phyloP scores from a whole-genome alignment of 1,140 invertebrate genomes.

The Aphelinus certus region DNA sequence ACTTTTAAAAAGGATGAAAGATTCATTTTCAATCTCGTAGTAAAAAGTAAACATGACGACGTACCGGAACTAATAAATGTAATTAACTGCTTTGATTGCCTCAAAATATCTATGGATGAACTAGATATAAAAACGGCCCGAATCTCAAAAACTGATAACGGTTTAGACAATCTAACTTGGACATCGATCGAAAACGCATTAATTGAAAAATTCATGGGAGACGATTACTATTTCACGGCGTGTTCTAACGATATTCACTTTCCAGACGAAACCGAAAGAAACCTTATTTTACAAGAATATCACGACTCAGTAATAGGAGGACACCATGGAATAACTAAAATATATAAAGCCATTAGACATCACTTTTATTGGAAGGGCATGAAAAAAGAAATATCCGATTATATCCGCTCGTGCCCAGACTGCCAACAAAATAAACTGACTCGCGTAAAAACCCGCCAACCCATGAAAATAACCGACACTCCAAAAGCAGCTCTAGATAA shows the following conservation, averaged over 20 bases:
- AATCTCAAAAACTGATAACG: neutral
- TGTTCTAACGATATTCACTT: conserved; percentile 31
- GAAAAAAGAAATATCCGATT: conserved; percentile 54
- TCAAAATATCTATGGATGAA: neutral
- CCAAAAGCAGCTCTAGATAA: conserved; percentile 40
- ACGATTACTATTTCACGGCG: conserved; percentile 29
- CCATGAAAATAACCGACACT: conserved; percentile 43
- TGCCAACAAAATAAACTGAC: conserved; percentile 48
- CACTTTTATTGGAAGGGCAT: conserved; percentile 56
- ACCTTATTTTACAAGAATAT: conserved; percentile 52
- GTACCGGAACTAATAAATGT: too few relatives aligned
- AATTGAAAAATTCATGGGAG: conserved; percentile 18
- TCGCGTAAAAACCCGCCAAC: conserved; percentile 33
- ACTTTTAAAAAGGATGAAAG: neutral
- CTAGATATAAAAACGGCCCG: neutral
- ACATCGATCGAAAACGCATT: neutral
- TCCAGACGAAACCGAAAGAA: conserved; percentile 46
- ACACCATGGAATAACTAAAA: conserved; percentile 52
- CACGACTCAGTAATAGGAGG: conserved; percentile 53
- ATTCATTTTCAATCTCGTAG: neutral
- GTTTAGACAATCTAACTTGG: neutral
- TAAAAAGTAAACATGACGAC: neutral
- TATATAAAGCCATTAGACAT: conserved; percentile 52
- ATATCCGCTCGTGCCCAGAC: conserved; percentile 48
- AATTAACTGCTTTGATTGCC: neutral